Base-by-base conservation (phyloP, 2,113 vertebrate species). In the Rhabdornis inornatus region DNA sequence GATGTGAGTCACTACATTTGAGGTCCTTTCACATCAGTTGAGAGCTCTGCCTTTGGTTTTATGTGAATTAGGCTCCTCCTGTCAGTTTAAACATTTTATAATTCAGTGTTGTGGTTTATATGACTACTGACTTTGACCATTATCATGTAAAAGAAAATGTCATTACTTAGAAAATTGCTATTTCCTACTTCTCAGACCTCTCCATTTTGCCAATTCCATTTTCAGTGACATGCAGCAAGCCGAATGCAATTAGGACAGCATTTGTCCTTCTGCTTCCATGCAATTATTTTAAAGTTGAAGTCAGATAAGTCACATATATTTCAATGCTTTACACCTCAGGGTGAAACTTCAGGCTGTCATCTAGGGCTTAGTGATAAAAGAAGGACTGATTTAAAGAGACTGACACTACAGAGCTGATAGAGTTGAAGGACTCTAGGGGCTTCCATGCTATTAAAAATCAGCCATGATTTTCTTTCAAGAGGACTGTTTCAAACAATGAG, bases 301-400 rank as follows among this genome's bases (percentile, higher is more conserved):
- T 83, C 92, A 89, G 79, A 80, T 77, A 94, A 96, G 76, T 91
- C 82, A 76, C 57, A 95, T 82, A 80, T 86, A 86, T 97, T 95
- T 96, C 75, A 80, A 39, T 92, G 83, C 60, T 92, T 94, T 95
- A 77, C 63, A 95, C 82, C 71, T 94, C 85, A 77, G 82, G 89
- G 82, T 94, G 79, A 92, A 93, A 95, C 75, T 95, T 79, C 63
- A 88, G 90, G 79, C 87, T 95, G 92, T 90, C 92, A 94, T 94
- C 68, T 64, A 91, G 68, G 64, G 71, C 82, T 83, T 88, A 91
- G 68, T 77, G 90, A 95, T 95, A 90, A 96, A 94, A 95, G 91
- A 49, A 86, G 52, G 72, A 87, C 88, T 95, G 94, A 96, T 94
- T 96, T 93, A 96, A 96, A 97, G 82, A 95, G 94, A 94, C 75